Evolutionary conservation across 92 coral and sea anemone species (phyloP), one percentile per base, ranked within the genome.

Genomic region (Bergia puertoricense): DNA sequence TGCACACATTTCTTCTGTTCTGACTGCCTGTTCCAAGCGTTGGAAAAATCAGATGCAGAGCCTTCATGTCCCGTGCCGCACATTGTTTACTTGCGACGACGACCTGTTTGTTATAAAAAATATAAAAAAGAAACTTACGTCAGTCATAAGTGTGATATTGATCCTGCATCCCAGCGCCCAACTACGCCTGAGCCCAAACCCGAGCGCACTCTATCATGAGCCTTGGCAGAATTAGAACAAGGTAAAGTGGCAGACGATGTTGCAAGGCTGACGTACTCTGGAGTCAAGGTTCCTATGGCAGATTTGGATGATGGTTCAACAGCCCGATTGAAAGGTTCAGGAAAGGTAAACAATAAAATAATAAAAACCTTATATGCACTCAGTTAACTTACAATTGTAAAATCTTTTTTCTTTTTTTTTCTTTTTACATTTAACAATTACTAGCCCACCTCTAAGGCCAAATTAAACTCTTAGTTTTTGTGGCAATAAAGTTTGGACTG

Each of bases 171-270:
- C 15, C 79, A 38, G 16, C 40, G 9, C 20, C 79, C 79, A 39
- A 16, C 48, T 48, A 37, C 48, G 79, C 79, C 79, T 39, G 79
- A 74, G 20, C 79, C 79, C 20, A 48, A 8, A 72, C 77, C 77
- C 39, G 43, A 72, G 39, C 39, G 77, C 7, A 72, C 77, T 72
- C 13, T 72, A 20, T 72, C 42, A 14, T 5, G 22, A 72, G 77
- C 42, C 40, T 72, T 30, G 39, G 77, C 6, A 20, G 77, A 72
- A 56, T 56, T 56, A 15, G 0, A 56, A 14, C 14, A 56, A 10
- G 65, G 20, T 15, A 10, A 56, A 2, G 65, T 56, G 65, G 7
- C 65, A 2, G 18, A 56, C 65, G 65, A 56, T 56, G 65, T 56
- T 56, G 65, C 65, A 6, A 56, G 10, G 65, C 16, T 56, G 65